phyloP scores from a whole-genome alignment of 2,888 invertebrate genomes.

The Conomelus anceps region DNA sequence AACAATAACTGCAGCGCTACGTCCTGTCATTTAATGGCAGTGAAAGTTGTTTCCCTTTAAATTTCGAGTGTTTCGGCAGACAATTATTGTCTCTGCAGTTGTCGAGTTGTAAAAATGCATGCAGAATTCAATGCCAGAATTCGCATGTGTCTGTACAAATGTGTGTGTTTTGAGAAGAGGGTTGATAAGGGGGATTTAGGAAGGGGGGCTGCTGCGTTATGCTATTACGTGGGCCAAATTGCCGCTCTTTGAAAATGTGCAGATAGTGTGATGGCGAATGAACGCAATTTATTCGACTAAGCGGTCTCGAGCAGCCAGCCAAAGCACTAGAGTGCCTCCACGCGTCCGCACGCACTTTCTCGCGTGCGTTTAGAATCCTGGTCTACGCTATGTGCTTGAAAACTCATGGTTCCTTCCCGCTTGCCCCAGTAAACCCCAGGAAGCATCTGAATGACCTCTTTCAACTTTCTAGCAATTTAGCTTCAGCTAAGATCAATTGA shows the following conservation, averaged over 20 bases:
- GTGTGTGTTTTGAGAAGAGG: no score
- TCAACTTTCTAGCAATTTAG: not conserved
- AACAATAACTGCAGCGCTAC: not conserved
- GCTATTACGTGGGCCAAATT: constrained; percentile 8
- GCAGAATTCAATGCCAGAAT: not conserved
- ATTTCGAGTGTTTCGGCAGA: not conserved
- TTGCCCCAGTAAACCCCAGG: not conserved
- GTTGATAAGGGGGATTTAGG: no score
- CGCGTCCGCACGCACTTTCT: not conserved
- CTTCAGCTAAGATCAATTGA: not conserved
- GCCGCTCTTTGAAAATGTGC: constrained; percentile 11
- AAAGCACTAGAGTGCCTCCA: not conserved
- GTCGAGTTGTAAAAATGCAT: not conserved
- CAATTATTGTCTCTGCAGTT: not conserved
- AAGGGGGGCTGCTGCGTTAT: not conserved
- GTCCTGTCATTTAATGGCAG: not conserved
- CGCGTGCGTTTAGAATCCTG: not conserved
- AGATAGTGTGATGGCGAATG: constrained; percentile 3
- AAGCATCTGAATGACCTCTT: not conserved
- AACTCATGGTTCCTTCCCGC: no score
- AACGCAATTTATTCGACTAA: constrained; percentile 12
- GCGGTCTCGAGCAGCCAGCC: not conserved
- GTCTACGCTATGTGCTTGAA: not conserved
- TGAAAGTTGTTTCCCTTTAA: not conserved
- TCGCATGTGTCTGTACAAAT: not conserved